These are phyloP conservation scores for Phaethornis superciliosus DNA, from an alignment of 2,113 vertebrate genomes.

Conservation along the genomic window DNA sequence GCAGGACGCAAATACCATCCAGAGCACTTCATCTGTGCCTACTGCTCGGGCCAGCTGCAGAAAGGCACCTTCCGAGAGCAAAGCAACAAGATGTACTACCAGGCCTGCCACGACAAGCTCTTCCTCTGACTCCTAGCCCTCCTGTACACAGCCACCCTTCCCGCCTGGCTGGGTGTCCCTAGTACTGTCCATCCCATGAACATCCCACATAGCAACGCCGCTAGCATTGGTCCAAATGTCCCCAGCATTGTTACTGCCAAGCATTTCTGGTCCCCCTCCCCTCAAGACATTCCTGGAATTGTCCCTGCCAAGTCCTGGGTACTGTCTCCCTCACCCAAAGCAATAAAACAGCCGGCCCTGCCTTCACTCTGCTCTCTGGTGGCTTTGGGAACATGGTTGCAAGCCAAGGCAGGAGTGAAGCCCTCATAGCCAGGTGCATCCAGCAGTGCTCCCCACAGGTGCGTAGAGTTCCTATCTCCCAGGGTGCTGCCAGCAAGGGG, in stretches of 20 bases:
- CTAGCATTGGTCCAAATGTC: background rate
- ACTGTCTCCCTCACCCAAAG: background rate
- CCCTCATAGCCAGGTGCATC: background rate
- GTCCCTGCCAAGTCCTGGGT: background rate
- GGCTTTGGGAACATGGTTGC: background rate
- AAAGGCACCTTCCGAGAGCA: constrained; percentile 86
- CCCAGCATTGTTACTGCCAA: background rate
- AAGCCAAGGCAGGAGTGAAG: background rate
- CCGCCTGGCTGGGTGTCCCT: fast-evolving
- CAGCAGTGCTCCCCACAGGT: too few species aligned
- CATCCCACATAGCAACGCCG: fast-evolving
- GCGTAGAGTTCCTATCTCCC: background rate
- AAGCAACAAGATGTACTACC: constrained; percentile 84
- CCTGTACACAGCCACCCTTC: fast-evolving
- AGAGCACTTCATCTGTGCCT: constrained; percentile 90
- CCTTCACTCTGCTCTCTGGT: background rate
- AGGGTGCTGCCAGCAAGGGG: background rate
- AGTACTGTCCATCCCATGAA: fast-evolving
- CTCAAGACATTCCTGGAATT: too few species aligned
- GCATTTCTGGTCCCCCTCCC: background rate
- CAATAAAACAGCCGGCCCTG: background rate
- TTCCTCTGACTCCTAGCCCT: constrained; percentile 47
- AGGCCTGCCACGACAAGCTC: constrained; percentile 82
- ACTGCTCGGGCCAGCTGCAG: constrained; percentile 86
- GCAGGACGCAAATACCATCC: constrained; percentile 87